Evolutionary conservation across 2,797 vertebrate genomes (phyloP), one percentile per base, ranked within the genome.

Genomic region (Scolopax rusticola): DNA sequence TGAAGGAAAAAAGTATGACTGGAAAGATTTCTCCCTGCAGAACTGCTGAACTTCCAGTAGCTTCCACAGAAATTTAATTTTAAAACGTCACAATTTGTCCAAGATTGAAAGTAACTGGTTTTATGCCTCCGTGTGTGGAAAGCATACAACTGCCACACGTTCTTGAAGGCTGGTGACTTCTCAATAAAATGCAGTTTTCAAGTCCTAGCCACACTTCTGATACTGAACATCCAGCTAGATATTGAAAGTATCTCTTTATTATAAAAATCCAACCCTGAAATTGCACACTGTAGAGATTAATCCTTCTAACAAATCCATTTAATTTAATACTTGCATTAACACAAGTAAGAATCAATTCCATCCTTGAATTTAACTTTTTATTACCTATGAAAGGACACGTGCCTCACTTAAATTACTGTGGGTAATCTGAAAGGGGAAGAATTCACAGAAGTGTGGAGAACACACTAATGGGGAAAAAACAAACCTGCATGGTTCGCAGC

Each of bases 401-500:
- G 25, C 20, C 32, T 87, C 51, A 63, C 9, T 79, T 51, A 40
- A 83, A 73, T 33, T 57, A 38, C 56, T 36, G 27, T 64, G n/a
- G 33, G 10, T 60, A 74, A 53, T 28, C 36, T 67, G 60, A 38
- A 2, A 71, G 32, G 36, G 57, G 6, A 79, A 65, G 50, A 59
- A 80, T 36, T 65, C 47, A 43, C 0, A 24, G 28, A 60, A 59
- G 15, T 6, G 9, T 11, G 15, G 40, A 74, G 43, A 76, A 16
- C 20, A 79, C 18, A 48, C 9, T 47, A 78, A 40, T 6, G 6
- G 5, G 5, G 4, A 15, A 9, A 60, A 21, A 11, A 32, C 36
- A 23, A 19, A 99, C 99, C 98, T 99, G 98, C 99, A 99, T 99
- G 85, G 98, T 98, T 51, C 98, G 98, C 67, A 99, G 98, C 0